phyloP scores from a whole-genome alignment of 2,113 vertebrate species.

The Chrysemys picta region DNA sequence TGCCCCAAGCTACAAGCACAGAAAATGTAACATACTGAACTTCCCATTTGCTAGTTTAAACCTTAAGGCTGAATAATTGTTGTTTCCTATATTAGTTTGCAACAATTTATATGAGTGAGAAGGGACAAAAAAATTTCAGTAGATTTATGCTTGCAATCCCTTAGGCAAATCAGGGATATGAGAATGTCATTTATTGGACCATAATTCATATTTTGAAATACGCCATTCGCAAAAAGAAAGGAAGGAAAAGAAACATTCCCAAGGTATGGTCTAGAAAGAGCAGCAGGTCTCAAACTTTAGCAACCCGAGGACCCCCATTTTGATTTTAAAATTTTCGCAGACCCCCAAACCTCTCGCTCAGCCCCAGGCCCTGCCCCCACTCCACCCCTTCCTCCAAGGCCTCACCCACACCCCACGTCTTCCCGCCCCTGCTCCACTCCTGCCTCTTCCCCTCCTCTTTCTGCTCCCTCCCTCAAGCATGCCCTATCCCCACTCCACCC shows the following conservation, averaged over 20 bases:
- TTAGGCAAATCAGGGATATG: constrained; percentile 24
- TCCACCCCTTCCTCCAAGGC: too few species aligned
- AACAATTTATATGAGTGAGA: constrained; percentile 48
- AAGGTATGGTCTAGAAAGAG: not conserved
- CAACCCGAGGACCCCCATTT: too few species aligned
- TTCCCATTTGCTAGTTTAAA: constrained; percentile 15
- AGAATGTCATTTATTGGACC: not conserved
- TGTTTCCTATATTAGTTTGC: constrained; percentile 61
- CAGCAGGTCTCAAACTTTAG: not conserved
- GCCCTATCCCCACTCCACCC: too few species aligned
- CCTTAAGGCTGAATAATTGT: constrained; percentile 62
- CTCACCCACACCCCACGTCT: too few species aligned
- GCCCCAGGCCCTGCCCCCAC: too few species aligned
- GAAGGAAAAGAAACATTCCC: not conserved
- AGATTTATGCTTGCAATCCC: not conserved
- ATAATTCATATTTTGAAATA: constrained; percentile 47
- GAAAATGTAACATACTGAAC: constrained; percentile 30
- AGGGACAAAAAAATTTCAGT: not conserved
- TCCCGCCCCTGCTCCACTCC: too few species aligned
- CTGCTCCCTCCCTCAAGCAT: too few species aligned
- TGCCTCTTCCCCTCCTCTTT: too few species aligned
- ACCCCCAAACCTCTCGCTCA: too few species aligned
- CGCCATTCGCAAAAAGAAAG: not conserved
- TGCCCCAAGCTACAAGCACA: constrained; percentile 34
- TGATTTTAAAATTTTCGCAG: too few species aligned